These are phyloP conservation scores for Stratiomys singularior DNA, from an alignment of 2,888 invertebrate genomes.

Conservation along the genomic window DNA sequence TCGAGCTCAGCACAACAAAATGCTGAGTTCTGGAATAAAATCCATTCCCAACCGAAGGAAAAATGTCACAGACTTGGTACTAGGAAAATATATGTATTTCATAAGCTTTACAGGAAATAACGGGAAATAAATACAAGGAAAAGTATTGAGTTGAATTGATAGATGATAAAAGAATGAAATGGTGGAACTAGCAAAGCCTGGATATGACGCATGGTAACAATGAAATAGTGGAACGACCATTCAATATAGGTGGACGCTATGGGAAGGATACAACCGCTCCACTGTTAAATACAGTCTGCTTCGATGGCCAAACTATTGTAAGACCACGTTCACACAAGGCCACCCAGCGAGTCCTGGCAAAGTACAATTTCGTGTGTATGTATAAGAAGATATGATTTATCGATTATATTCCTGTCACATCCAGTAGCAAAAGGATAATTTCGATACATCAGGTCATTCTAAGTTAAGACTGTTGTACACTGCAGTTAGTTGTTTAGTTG, in stretches of 20 bases:
- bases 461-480: too few relatives aligned
- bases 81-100: background rate
- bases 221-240: background rate
- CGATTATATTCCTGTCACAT: conserved; percentile 48
- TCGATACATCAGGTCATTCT: conserved; percentile 17
- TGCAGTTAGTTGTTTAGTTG: background rate
- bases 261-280: background rate
- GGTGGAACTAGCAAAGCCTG: background rate
- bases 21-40: conserved; percentile 6
- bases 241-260: background rate
- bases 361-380: background rate
- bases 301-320: background rate
- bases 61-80: background rate
- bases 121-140: conserved; percentile 25
- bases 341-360: background rate
- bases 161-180: conserved; percentile 21
- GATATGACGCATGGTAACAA: background rate
- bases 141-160: conserved; percentile 35
- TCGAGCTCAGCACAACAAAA: background rate
- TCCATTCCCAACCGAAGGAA: background rate
- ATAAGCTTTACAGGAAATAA: background rate
- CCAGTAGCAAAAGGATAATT: conserved; percentile 39
- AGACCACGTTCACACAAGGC: too few relatives aligned
- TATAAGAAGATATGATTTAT: background rate
- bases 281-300: background rate